Base-by-base conservation (phyloP, 2,888 invertebrate genomes). In the Diaphora mendica region DNA sequence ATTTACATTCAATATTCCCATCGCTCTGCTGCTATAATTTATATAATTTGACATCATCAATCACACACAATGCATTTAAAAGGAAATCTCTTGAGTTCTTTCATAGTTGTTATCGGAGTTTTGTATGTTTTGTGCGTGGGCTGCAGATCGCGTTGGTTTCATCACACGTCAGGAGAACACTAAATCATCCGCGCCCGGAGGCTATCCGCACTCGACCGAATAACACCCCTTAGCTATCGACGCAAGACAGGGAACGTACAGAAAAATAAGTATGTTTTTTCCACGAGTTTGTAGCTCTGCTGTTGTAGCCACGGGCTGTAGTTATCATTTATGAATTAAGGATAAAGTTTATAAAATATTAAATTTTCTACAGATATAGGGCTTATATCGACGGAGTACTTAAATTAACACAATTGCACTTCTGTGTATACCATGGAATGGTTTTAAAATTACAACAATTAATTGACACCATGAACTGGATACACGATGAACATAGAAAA, bases 181-280 rank as follows among this genome's bases (percentile, higher is more conserved):
- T 86, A 85, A 85, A 85, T 85, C 85, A 86, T 83, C 77, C 74
- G 77, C 75, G 77, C 72, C 84, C 77, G 76, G 51, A 78, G 82
- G 86, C 86, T 80, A 83, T 83, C 86, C 80, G 68, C 79, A 77
- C 76, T 81, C 80, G 84, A 77, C 83, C 84, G 79, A 79, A 73
- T 78, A 78, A 79, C 80, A 82, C 77, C 77, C 85, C 79, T 78
- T 77, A 74, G 75, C 74, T 73, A 17, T 35, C 71, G 55, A 42
- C 67, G 9, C 2, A 39, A 2, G 8, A 3, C 66, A 73, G 59
- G 17, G 0, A 64, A 26, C 33, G 11, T 1, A 20, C 17, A 79
- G 77, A 51, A 20, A 26, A n/a, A 23, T 4, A 0, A 70, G n/a
- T 65, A 4, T 20, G n/a, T 7, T 17, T 3, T 39, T 55, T 30